A percentile compares a stretch with the other conserved stretches of the same genome.
Conservation (phyloP, 2,888 invertebrate species). For the Ischnura elegans region DNA sequence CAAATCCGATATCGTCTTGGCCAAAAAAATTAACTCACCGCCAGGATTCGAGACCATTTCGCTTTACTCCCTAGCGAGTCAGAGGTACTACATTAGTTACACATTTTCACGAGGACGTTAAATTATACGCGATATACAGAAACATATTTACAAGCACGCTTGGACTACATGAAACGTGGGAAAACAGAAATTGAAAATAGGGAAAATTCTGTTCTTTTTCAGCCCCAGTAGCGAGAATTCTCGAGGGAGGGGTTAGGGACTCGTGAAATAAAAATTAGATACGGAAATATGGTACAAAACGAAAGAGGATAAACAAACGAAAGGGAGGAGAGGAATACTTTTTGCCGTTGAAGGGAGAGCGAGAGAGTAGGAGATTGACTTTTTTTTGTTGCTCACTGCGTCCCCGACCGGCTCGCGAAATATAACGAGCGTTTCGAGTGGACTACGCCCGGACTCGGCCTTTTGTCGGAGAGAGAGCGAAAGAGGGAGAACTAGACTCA, state of each 20-base stretch:
- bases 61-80: not conserved
- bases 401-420: not conserved
- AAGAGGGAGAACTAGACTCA: not conserved
- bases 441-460: conserved; percentile 31
- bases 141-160: no score
- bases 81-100: not conserved
- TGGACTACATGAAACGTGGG: not conserved
- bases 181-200: not conserved
- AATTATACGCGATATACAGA: not conserved
- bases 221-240: not conserved
- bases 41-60: not conserved
- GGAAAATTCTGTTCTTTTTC: not conserved
- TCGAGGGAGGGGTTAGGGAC: not conserved
- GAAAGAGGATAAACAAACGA: not conserved
- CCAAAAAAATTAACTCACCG: not conserved
- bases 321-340: not conserved
- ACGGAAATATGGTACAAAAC: not conserved
- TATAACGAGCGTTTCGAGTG: conserved; percentile 2
- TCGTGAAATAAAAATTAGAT: not conserved
- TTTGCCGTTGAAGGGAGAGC: not conserved
- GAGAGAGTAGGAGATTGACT: conserved; percentile 32
- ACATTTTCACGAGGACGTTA: not conserved
- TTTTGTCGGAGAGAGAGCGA: not conserved
- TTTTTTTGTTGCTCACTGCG: not conserved
- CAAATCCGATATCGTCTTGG: not conserved